Base-by-base conservation (phyloP, 2,113 vertebrate genomes). In the Anguilla japonica region DNA sequence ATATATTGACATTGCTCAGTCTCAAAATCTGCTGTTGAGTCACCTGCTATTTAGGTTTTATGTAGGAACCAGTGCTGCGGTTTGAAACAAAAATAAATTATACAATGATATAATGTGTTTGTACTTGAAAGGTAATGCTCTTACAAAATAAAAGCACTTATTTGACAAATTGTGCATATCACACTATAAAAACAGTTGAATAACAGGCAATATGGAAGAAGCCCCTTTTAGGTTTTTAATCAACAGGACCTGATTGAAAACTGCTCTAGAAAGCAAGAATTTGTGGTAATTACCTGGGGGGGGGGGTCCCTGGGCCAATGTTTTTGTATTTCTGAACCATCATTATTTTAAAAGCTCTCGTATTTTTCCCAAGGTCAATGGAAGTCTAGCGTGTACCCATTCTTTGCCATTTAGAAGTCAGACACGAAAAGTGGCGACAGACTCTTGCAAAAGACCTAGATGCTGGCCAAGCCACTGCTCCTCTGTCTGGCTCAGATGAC, bases 291-390 rank as follows among this genome's bases (percentile, higher is more conserved):
- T 67, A 67, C 67, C 60, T 84, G 9, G n/a, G 14, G 11, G 40
- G 39, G 14, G 14, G 11, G 40, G 39, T 15, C 41, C 79, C 7
- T 20, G 29, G 41, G 60, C 20, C 60, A 34, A 71, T 84, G 63
- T 84, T 43, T 40, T 84, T 67, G 60, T 41, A 34, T 63, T 84
- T 80, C n/a, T 41, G 9, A 87, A 15, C 26, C 18, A 34, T 82
- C 41, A 46, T 46, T 63, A 71, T 50, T 46, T 57, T 81, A 56
- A 81, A 79, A 67, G n/a, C 83, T 79, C 80, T 80, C 40, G 41
- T 60, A 84, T 78, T 81, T n/a, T 81, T 78, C 60, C 63, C 83
- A 84, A 85, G 83, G 80, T 81, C 41, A 5, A 43, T 63, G 63
- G 13, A 9, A 40, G 22, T 22, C 40, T 75, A 29, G 43, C 43